Conservation (phyloP, 2,113 vertebrate species). For the Azemiops feae region DNA sequence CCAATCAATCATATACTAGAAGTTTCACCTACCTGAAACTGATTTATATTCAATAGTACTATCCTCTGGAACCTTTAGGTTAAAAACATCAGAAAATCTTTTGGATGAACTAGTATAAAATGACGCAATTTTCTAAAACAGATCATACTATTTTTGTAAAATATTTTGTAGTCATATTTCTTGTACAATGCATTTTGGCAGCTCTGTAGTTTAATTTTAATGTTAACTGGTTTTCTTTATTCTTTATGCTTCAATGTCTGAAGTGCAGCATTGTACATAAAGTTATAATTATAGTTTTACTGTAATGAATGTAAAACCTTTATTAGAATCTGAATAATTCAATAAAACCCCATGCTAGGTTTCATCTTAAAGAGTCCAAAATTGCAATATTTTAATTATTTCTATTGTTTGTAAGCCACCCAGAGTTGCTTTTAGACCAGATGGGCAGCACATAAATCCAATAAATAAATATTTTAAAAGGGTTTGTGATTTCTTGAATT, state of each 20-base stretch:
- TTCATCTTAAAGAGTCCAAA: background rate
- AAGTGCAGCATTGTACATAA: background rate
- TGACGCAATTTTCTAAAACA: background rate
- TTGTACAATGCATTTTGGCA: background rate
- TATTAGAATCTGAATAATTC: background rate
- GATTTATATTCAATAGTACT: background rate
- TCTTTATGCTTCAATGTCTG: background rate
- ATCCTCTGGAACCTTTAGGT: accelerated
- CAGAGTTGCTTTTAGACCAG: background rate
- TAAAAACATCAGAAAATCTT: background rate
- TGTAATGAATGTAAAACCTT: background rate
- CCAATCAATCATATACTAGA: background rate
- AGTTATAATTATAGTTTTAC: background rate
- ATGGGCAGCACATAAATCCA: background rate
- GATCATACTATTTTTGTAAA: background rate
- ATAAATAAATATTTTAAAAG: background rate
- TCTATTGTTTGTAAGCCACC: background rate
- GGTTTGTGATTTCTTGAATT: background rate
- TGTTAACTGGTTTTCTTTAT: background rate
- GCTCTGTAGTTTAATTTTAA: background rate
- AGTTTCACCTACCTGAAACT: slow-evolving; percentile 20
- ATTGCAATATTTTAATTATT: background rate
- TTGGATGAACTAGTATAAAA: background rate
- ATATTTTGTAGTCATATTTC: background rate
- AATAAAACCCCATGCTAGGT: background rate